phyloP scores from a whole-genome alignment of 37 sponge, comb jelly and placozoan species.

The Mnemiopsis leidyi region DNA sequence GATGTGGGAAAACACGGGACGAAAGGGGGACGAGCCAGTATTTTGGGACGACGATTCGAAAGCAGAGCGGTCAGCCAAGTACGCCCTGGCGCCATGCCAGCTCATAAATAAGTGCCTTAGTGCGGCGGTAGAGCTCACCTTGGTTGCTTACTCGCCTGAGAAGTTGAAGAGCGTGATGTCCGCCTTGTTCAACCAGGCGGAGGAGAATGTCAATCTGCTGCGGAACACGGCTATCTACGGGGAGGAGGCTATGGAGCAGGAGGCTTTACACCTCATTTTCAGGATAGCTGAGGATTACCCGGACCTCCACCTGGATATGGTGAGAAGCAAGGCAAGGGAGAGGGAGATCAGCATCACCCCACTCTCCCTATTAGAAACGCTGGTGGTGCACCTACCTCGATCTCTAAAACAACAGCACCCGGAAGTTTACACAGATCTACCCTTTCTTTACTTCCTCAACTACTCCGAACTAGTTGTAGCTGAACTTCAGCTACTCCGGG shows the following conservation, averaged over 20 bases:
- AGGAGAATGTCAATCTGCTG: not conserved
- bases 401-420: not conserved
- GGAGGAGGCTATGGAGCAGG: slow-evolving; percentile 26
- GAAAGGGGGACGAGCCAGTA: not conserved
- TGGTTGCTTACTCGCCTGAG: not conserved
- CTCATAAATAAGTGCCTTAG: not conserved
- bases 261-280: slow-evolving; percentile 20
- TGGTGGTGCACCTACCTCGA: slow-evolving; percentile 21
- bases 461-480: not conserved
- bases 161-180: not conserved
- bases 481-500: slow-evolving; percentile 27
- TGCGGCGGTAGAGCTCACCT: not conserved
- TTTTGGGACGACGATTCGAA: not conserved
- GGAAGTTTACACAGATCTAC: not conserved
- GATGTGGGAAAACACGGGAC: not conserved
- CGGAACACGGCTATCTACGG: not conserved
- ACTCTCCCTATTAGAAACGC: not conserved
- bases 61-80: not conserved
- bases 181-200: too few species aligned
- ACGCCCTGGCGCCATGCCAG: slow-evolving; percentile 24
- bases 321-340: not conserved
- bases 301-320: not conserved
- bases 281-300: not conserved
- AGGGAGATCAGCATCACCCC: not conserved
- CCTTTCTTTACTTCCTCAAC: not conserved